These are phyloP conservation scores for Crocidura indochinensis DNA, from an alignment of 2,797 vertebrate genomes.

Conservation along the genomic window DNA sequence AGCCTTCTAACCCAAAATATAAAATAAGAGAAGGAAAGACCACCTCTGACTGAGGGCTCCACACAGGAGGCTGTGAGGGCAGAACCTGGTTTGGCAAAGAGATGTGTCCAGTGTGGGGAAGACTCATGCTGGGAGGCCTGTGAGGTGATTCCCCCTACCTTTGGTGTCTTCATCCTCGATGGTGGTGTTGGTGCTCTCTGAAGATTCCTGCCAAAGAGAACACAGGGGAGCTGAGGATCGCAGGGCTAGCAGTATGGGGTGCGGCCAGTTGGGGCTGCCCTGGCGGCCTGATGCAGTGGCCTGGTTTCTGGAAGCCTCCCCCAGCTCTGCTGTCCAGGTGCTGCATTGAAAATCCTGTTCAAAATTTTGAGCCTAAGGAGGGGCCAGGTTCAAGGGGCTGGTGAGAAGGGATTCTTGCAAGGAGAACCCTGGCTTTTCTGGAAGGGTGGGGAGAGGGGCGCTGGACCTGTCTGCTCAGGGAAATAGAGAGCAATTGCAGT, in stretches of 20 bases:
- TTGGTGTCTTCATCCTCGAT: slow-evolving; percentile 98
- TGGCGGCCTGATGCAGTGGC: slow-evolving; percentile 69
- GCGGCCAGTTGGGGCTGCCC: slow-evolving; percentile 79
- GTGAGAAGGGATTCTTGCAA: slow-evolving; percentile 68
- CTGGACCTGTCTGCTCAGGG: slow-evolving; percentile 75
- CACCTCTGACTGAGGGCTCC: background rate
- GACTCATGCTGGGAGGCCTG: background rate
- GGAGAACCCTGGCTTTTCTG: slow-evolving; percentile 84
- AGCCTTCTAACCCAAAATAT: too few species aligned
- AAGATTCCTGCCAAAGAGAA: slow-evolving; percentile 95
- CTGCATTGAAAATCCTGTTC: slow-evolving; percentile 80
- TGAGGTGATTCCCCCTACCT: slow-evolving; percentile 89
- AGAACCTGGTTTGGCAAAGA: background rate
- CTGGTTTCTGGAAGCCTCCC: background rate
- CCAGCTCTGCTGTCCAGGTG: slow-evolving; percentile 49
- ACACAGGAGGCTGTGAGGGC: background rate
- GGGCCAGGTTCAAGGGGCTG: slow-evolving; percentile 30
- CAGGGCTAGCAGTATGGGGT: fast-evolving
- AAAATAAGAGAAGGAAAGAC: background rate
- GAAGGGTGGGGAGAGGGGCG: slow-evolving; percentile 65
- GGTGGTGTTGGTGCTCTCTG: slow-evolving; percentile 98
- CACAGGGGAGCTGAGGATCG: slow-evolving; percentile 83
- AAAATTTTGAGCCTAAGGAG: slow-evolving; percentile 80
- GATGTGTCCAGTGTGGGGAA: background rate
- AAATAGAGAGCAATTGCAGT: slow-evolving; percentile 86